phyloP scores from a whole-genome alignment of 1,140 invertebrate species.

The Drosophila chauvacae region DNA sequence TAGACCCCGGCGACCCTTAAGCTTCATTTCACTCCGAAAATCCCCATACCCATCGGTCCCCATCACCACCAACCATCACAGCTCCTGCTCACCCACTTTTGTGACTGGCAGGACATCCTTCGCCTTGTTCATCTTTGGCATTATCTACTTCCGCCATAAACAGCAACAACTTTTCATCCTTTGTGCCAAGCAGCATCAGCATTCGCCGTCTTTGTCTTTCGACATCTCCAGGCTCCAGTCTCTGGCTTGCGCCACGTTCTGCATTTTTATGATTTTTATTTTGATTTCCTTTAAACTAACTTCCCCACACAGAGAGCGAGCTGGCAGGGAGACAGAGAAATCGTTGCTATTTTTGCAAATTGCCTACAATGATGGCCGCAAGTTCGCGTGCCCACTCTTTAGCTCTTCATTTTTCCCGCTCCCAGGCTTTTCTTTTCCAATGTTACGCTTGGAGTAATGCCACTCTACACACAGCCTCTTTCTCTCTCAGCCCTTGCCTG shows the following conservation, averaged over 20 bases:
- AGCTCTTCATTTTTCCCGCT: slow-evolving; percentile 6
- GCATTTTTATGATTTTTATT: slow-evolving; percentile 83
- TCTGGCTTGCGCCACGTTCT: slow-evolving; percentile 62
- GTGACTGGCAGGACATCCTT: slow-evolving; percentile 50
- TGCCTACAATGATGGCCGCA: slow-evolving; percentile 81
- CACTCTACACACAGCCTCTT: slow-evolving; percentile 58
- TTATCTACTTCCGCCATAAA: slow-evolving; percentile 82
- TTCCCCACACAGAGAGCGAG: slow-evolving; percentile 27
- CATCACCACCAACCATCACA: background rate
- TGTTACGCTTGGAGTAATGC: slow-evolving; percentile 63
- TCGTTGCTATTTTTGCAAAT: slow-evolving; percentile 82
- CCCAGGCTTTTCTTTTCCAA: slow-evolving; percentile 29
- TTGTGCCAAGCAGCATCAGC: slow-evolving; percentile 65
- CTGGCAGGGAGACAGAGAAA: slow-evolving; percentile 31
- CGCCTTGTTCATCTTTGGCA: slow-evolving; percentile 80
- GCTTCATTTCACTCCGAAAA: slow-evolving; percentile 61
- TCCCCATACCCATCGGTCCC: background rate
- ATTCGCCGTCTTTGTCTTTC: slow-evolving; percentile 58
- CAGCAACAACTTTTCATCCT: slow-evolving; percentile 82
- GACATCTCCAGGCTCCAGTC: slow-evolving; percentile 6
- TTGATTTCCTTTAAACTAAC: slow-evolving; percentile 83
- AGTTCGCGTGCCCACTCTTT: slow-evolving; percentile 57
- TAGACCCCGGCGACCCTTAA: slow-evolving; percentile 76
- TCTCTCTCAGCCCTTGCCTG: slow-evolving; percentile 46
- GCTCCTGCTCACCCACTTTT: slow-evolving; percentile 14